phyloP scores from a whole-genome alignment of 2,113 vertebrate genomes.

The Stegastes partitus region DNA sequence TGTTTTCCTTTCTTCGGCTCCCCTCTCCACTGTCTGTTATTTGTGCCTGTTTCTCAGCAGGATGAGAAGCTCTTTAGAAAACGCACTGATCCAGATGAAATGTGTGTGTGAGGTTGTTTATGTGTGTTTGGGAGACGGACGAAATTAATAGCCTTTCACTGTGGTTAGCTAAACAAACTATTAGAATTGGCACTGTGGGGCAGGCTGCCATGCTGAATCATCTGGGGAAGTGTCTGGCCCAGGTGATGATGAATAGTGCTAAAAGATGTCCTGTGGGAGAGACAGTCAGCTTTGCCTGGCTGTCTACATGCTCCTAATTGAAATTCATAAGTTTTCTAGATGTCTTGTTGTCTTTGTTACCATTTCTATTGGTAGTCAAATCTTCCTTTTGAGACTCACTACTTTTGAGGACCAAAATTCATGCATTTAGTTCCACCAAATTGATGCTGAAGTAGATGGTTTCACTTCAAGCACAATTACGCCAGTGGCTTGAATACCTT shows the following conservation, averaged over 20 bases:
- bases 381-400: not conserved
- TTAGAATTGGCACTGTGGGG: constrained; percentile 53
- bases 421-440: not conserved
- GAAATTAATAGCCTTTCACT: constrained; percentile 70
- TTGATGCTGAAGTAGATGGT: not conserved
- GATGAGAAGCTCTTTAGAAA: constrained; percentile 39
- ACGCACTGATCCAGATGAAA: constrained; percentile 38
- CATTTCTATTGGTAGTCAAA: not conserved
- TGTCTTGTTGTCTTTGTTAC: constrained; percentile 12
- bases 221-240: constrained; percentile 32
- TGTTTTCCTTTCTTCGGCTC: constrained; percentile 26
- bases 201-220: constrained; percentile 62
- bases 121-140: constrained; percentile 33
- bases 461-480: constrained; percentile 1
- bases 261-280: constrained; percentile 52
- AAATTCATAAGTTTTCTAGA: not conserved
- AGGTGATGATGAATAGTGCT: constrained; percentile 55
- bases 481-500: not conserved
- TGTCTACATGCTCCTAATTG: not conserved
- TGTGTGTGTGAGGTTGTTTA: constrained; percentile 19
- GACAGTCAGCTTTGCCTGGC: constrained; percentile 18
- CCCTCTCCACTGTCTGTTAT: constrained; percentile 28
- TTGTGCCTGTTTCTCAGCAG: constrained; percentile 51
- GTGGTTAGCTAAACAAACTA: constrained; percentile 69
- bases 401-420: not conserved